These are phyloP conservation scores for Ciconia stormi DNA, from an alignment of 2,113 vertebrate genomes.

Conservation along the genomic window DNA sequence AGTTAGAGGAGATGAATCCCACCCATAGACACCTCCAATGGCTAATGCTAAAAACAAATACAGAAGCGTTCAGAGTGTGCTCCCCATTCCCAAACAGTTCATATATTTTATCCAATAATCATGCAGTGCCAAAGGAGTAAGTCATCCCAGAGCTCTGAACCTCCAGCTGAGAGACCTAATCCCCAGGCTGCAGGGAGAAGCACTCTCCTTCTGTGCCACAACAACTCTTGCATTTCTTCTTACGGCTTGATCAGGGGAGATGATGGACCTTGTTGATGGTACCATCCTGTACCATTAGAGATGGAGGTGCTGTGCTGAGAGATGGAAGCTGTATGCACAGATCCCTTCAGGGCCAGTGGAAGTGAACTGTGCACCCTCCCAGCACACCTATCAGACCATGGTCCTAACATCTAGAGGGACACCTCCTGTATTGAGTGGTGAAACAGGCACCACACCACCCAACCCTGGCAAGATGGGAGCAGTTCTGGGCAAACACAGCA, in stretches of 20 bases:
- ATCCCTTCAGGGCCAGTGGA: background rate
- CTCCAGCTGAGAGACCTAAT: background rate
- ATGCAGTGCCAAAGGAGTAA: background rate
- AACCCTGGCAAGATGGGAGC: background rate
- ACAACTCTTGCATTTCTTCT: background rate
- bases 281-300: background rate
- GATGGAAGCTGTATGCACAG: background rate
- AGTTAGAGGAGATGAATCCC: background rate
- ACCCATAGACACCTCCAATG: background rate
- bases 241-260: background rate
- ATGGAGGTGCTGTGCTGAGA: background rate
- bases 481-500: background rate
- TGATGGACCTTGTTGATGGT: background rate
- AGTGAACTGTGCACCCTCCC: background rate
- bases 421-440: background rate
- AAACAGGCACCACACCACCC: background rate
- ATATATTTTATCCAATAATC: background rate
- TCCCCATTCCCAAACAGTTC: background rate
- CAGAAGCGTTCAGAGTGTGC: background rate
- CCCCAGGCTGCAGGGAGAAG: background rate
- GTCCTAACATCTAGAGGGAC: background rate
- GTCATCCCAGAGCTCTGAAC: background rate
- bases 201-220: background rate
- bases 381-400: background rate
- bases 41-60: background rate